These are phyloP conservation scores for Phenacoccus solenopsis DNA, from an alignment of 1,140 invertebrate species.

Conservation along the genomic window DNA sequence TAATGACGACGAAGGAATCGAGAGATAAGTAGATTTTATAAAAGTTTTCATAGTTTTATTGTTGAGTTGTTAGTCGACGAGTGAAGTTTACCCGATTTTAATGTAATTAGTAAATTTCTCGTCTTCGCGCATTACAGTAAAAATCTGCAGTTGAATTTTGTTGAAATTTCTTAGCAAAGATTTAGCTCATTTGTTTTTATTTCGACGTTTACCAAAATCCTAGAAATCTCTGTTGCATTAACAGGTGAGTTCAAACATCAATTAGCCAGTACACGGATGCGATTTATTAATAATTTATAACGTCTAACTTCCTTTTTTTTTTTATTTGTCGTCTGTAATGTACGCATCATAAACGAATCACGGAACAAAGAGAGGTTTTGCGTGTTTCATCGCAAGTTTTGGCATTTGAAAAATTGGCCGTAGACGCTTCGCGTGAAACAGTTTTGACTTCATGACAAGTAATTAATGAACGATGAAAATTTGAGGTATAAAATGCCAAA, in stretches of 20 bases:
- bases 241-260: conserved; percentile 1
- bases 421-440: too few relatives aligned
- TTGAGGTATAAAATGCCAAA: too few relatives aligned
- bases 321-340: too few relatives aligned
- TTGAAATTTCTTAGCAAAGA: neutral
- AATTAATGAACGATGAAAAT: too few relatives aligned
- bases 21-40: neutral
- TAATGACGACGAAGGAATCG: neutral
- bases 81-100: neutral
- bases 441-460: too few relatives aligned
- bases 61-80: neutral
- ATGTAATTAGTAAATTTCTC: neutral
- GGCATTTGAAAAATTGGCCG: too few relatives aligned
- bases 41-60: neutral
- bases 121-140: neutral
- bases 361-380: too few relatives aligned
- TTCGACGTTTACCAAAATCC: neutral
- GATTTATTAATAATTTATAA: too few relatives aligned
- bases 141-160: neutral
- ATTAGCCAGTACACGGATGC: too few relatives aligned
- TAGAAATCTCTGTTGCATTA: neutral
- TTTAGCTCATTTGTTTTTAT: neutral
- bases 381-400: too few relatives aligned
- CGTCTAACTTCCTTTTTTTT: too few relatives aligned
- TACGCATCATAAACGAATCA: too few relatives aligned